Percentiles rank a stretch among this genome's conserved stretches.
phyloP scores from a whole-genome alignment of 2,888 invertebrate genomes.

The Chloromyia formosa region DNA sequence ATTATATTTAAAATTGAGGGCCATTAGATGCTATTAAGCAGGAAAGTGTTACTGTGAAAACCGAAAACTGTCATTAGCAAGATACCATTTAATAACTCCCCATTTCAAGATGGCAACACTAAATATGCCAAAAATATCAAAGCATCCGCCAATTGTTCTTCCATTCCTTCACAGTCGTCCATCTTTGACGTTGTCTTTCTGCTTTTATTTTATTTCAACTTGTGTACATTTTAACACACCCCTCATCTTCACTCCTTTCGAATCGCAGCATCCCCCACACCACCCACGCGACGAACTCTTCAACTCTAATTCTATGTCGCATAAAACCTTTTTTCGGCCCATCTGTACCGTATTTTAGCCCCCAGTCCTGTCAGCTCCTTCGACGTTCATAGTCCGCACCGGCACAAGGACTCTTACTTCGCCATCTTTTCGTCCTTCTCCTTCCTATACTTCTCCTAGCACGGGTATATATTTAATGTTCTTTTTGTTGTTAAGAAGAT shows the following conservation, averaged over 20 bases:
- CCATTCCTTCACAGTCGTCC: constrained; percentile 3
- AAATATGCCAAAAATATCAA: not conserved
- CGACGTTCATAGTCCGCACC: not conserved
- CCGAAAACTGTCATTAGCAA: no score
- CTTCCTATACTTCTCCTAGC: constrained; percentile 28
- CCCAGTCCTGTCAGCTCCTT: not conserved
- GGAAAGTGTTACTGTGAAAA: no score
- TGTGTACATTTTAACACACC: constrained; percentile 4
- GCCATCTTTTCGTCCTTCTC: no score
- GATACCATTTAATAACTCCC: no score
- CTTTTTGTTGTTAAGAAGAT: constrained; percentile 50
- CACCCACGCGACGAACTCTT: not conserved
- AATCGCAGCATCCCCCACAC: not conserved
- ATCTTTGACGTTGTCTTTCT: constrained; percentile 23
- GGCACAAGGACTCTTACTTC: constrained; percentile 11
- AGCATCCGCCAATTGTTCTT: constrained; percentile 4
- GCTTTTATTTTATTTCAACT: constrained; percentile 19
- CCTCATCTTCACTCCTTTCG: not conserved
- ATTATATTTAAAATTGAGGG: no score
- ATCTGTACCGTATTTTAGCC: not conserved
- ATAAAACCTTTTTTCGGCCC: constrained; percentile 44
- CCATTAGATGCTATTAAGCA: no score
- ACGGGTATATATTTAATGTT: constrained; percentile 49
- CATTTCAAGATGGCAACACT: no score
- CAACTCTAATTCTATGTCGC: constrained; percentile 22